Evolutionary conservation across 2,797 vertebrate species (phyloP).

Genomic region (Gadopsis marmoratus): DNA sequence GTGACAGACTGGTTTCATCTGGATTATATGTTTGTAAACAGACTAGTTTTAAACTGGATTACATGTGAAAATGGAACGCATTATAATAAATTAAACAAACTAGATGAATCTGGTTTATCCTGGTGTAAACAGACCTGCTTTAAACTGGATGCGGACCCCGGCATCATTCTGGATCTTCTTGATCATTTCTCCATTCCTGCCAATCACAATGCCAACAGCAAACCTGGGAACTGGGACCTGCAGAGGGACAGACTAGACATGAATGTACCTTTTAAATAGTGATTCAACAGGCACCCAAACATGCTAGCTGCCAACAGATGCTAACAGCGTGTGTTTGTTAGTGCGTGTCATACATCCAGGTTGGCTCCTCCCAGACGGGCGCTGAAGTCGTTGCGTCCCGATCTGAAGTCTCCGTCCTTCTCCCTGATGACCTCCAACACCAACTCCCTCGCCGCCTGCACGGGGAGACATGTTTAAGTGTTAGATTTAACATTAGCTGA

Average conservation of each 20-base stretch:
- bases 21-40: neutral
- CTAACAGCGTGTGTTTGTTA: neutral
- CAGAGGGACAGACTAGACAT: slow-evolving; percentile 9
- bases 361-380: slow-evolving; percentile 93
- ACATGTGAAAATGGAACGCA: neutral
- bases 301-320: neutral
- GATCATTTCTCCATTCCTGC: slow-evolving; percentile 98
- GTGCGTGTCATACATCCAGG: slow-evolving; percentile 87
- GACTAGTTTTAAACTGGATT: neutral
- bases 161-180: slow-evolving; percentile 99
- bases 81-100: slow-evolving; percentile 67
- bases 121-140: slow-evolving; percentile 88
- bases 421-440: slow-evolving; percentile 97
- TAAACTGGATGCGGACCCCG: slow-evolving; percentile 97
- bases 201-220: slow-evolving; percentile 97
- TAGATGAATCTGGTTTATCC: slow-evolving; percentile 41
- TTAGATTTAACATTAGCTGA: too few species aligned
- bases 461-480: neutral
- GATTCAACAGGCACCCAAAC: neutral
- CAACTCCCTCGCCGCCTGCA: slow-evolving; percentile 95
- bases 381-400: slow-evolving; percentile 90
- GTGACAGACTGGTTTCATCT: neutral
- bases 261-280: neutral
- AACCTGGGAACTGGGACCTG: slow-evolving; percentile 97
- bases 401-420: slow-evolving; percentile 95